phyloP scores from a whole-genome alignment of 2,113 vertebrate genomes.

The Naja naja region DNA sequence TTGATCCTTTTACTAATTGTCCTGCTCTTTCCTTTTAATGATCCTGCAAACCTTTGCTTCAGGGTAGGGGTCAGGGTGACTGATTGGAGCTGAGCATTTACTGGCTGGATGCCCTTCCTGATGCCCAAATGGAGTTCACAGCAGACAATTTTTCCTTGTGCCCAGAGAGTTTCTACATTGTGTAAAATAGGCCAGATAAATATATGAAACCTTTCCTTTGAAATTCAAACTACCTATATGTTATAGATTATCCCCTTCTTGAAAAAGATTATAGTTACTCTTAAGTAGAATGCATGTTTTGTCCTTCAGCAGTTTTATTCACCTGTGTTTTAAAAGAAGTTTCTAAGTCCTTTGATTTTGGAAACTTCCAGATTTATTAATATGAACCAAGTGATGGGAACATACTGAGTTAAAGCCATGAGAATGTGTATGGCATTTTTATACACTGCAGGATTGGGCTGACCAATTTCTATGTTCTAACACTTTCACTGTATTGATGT shows the following conservation, averaged over 20 bases:
- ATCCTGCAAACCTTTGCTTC: neutral
- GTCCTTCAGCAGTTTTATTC: conserved; percentile 7
- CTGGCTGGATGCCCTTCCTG: neutral
- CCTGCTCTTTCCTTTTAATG: too few relatives aligned
- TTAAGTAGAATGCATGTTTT: neutral
- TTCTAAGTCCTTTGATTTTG: neutral
- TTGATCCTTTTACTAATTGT: too few relatives aligned
- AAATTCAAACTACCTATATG: neutral
- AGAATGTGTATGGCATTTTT: neutral
- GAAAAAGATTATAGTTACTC: neutral
- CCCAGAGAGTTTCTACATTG: neutral
- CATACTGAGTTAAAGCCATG: neutral
- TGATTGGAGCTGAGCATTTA: neutral
- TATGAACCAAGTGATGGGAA: neutral
- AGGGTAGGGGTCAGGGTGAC: neutral
- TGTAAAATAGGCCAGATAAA: neutral
- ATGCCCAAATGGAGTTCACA: neutral
- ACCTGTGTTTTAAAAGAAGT: neutral
- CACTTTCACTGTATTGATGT: neutral
- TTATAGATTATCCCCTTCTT: neutral
- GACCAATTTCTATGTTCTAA: neutral
- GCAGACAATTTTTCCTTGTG: neutral
- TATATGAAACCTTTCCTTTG: neutral
- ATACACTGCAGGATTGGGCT: neutral
- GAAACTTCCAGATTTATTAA: neutral